Conservation (phyloP, 2,888 invertebrate genomes). For the Tenthredo livida region DNA sequence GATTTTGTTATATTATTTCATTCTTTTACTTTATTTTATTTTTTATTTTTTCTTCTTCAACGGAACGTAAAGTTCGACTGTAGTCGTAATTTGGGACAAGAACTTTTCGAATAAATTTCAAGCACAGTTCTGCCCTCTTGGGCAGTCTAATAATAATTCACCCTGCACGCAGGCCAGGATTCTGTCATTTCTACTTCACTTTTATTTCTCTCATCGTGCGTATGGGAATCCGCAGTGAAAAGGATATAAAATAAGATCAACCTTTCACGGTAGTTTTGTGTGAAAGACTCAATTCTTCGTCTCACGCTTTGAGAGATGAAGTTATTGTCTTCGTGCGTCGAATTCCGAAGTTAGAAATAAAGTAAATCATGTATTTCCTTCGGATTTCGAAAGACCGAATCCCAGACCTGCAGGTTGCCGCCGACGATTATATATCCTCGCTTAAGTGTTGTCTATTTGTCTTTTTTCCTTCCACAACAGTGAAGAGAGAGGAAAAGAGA, state of each 20-base stretch:
- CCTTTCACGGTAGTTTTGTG: neutral
- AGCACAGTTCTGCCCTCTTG: neutral
- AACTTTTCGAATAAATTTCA: neutral
- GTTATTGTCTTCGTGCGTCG: constrained; percentile 22
- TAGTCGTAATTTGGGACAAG: neutral
- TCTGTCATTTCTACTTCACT: neutral
- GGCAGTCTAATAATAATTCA: constrained; percentile 2
- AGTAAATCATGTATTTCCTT: neutral
- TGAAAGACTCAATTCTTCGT: constrained; percentile 6
- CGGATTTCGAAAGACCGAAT: neutral
- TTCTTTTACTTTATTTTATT: too few species aligned
- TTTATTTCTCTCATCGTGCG: neutral
- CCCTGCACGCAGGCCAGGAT: neutral
- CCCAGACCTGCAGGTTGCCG: neutral
- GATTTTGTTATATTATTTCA: neutral
- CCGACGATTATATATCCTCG: constrained; percentile 3
- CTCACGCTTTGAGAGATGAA: neutral
- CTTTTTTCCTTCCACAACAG: neutral
- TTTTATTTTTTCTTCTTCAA: neutral
- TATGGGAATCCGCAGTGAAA: neutral
- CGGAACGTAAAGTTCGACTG: neutral
- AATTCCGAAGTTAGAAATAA: constrained; percentile 12
- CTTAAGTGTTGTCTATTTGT: neutral
- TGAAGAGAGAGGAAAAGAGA: neutral
- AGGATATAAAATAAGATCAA: constrained; percentile 5